Evolutionary conservation across 2,113 vertebrate species (phyloP), one percentile per base, ranked within the genome.

Genomic region (Zeus faber): DNA sequence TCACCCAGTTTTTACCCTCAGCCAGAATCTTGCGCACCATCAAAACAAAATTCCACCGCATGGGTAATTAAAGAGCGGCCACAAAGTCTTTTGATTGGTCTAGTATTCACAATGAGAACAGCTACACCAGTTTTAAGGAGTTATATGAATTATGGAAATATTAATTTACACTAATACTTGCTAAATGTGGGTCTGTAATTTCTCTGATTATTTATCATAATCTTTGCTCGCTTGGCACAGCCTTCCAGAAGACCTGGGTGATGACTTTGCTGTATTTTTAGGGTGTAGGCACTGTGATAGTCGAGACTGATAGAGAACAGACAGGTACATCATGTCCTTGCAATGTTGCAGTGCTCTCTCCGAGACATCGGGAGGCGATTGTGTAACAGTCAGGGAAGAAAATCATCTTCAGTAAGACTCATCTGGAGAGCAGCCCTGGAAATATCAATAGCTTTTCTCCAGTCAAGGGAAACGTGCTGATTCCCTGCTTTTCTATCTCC

Each of bases 381-480:
- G 69, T 57, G 57, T 58, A 63, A 70, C 63, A 47, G 21, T 18
- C 24, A 33, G n/a, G 45, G 65, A 65, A 62, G 23, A 70, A 78
- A 56, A 65, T 63, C 54, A 46, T 66, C 26, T 51, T 65, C 71
- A 45, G 17, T 48, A 26, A 63, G 74, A 77, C 70, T 69, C 47
- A 59, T 65, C 64, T 64, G 65, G 58, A 65, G 54, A 67, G 45
- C 52, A 61, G 75, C 58, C 58, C 54, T 73, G 61, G 63, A 79
- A 79, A 80, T 80, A 83, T 79, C 76, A 76, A 85, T 79, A 79
- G 54, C 60, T 63, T 49, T 4, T 35, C 66, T 76, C 72, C 70
- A 74, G 54, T 83, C 51, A 72, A 43, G 64, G 17, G 44, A 45
- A 77, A 68, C 58, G 68, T 54, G 74, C 82, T 69, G 71, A 80